These are phyloP conservation scores for Hippolais icterina DNA, from an alignment of 2,113 vertebrate genomes.

Conservation along the genomic window DNA sequence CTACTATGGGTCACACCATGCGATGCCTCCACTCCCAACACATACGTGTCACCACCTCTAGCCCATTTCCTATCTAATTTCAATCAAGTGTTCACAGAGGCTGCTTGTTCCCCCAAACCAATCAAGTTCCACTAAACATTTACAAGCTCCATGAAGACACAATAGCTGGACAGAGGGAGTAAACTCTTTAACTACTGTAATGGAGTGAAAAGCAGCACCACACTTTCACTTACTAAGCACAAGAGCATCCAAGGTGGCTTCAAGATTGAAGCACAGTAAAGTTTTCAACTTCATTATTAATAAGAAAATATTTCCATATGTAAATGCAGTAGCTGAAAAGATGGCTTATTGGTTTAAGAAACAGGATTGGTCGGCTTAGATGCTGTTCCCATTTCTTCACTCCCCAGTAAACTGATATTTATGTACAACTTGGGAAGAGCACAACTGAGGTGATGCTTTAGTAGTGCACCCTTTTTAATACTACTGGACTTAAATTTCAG, in stretches of 20 bases:
- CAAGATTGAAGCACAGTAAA: background rate
- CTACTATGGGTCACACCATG: accelerated
- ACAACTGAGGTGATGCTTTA: background rate
- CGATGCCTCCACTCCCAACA: background rate
- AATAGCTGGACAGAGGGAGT: background rate
- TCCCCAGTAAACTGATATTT: background rate
- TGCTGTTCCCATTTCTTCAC: background rate
- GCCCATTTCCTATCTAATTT: background rate
- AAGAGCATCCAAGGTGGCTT: background rate
- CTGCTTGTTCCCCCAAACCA: background rate
- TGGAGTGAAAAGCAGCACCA: background rate
- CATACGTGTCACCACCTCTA: accelerated
- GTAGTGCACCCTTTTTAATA: background rate
- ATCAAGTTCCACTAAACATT: background rate
- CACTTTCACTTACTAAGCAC: background rate
- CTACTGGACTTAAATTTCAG: background rate
- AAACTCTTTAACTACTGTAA: background rate
- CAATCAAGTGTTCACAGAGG: background rate
- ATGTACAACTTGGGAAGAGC: background rate
- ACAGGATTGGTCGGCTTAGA: background rate
- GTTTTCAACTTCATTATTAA: background rate
- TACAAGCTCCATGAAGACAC: background rate
- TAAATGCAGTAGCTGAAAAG: background rate
- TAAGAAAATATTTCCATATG: background rate
- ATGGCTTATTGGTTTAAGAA: background rate